Evolutionary conservation across 2,797 vertebrate species (phyloP), one percentile per base, ranked within the genome.

Genomic region (Eleutherodactylus coqui): DNA sequence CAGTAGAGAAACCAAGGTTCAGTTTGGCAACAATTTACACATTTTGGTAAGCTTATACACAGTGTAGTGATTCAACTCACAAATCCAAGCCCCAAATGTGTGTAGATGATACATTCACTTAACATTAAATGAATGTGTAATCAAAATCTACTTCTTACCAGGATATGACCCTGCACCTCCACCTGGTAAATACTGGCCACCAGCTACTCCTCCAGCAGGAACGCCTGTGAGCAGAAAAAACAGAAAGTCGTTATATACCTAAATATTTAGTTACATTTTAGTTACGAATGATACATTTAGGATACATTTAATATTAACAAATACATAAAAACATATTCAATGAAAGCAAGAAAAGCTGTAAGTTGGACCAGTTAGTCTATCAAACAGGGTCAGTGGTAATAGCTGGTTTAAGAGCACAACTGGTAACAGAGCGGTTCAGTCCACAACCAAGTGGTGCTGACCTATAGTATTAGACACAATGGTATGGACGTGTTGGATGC

Each of bases 101-200:
- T 38, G 8, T 6, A 24, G 6, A 24, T 70, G 10, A 41, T 24
- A 13, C 21, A 70, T 41, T 1, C 36, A 70, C 2, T 27, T 36
- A 24, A 55, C 49, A 78, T 24, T 0, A 29, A 10, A 32, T 45
- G 19, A 4, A 34, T 83, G 29, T 64, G 32, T 32, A 14, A 16
- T 64, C 11, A 29, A 32, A 32, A 64, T 24, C 3, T 14, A 32
- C 19, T 73, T 45, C 62, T 67, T 80, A 87, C 86, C 86, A 53
- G 86, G 86, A 79, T 87, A 87, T 45, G n/a, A 55, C 21, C 85
- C 85, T 45, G 38, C 73, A 21, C 86, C 86, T 69, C 69, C 86
- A 21, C 75, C 86, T 69, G 82, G 82, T 41, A 47, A 85, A 41
- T 67, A 87, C 38, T 87, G 86, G 17, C 86, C 86, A 2, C 82